A percentile compares a stretch with the other conserved stretches of the same genome.
Conservation (phyloP, 2,888 invertebrate genomes). For the Cosmia trapezina region DNA sequence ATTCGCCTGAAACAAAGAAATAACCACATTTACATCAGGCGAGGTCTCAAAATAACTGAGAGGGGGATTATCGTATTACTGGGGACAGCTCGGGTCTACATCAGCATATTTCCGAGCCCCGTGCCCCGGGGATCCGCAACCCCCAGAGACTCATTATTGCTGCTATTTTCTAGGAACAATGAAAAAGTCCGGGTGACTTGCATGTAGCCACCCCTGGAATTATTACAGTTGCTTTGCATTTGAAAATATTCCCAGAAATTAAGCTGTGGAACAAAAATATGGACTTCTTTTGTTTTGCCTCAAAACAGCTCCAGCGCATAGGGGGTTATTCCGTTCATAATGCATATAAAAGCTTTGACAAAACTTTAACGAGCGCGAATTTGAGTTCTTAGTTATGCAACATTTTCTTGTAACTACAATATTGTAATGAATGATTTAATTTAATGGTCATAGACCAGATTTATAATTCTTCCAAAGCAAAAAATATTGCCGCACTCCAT, state of each 20-base stretch:
- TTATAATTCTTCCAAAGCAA: slow-evolving; percentile 36
- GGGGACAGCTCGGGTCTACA: slow-evolving; percentile 50
- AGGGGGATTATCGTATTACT: slow-evolving; percentile 50
- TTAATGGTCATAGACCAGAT: slow-evolving; percentile 2
- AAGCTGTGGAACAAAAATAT: slow-evolving; percentile 41
- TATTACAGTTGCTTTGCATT: slow-evolving; percentile 61
- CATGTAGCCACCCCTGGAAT: slow-evolving; percentile 50
- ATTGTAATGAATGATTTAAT: not conserved
- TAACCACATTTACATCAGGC: slow-evolving; percentile 31
- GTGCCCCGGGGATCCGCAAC: slow-evolving; percentile 50
- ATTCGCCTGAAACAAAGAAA: slow-evolving; percentile 12
- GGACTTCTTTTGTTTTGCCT: slow-evolving; percentile 48
- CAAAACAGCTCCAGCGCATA: slow-evolving; percentile 6
- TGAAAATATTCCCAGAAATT: slow-evolving; percentile 56
- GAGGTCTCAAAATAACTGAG: slow-evolving; percentile 41
- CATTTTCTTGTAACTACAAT: not conserved
- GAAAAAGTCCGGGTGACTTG: slow-evolving; percentile 61
- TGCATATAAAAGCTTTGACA: slow-evolving; percentile 20
- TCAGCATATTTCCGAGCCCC: slow-evolving; percentile 62
- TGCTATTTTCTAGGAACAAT: slow-evolving; percentile 64
- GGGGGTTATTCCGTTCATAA: slow-evolving; percentile 17
- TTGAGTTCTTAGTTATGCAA: slow-evolving; percentile 5
- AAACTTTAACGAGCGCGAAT: slow-evolving; percentile 12
- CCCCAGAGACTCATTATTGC: slow-evolving; percentile 64
- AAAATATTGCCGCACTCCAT: slow-evolving; percentile 45